These are phyloP conservation scores for Picus viridis DNA, from an alignment of 2,797 vertebrate genomes.

Conservation along the genomic window DNA sequence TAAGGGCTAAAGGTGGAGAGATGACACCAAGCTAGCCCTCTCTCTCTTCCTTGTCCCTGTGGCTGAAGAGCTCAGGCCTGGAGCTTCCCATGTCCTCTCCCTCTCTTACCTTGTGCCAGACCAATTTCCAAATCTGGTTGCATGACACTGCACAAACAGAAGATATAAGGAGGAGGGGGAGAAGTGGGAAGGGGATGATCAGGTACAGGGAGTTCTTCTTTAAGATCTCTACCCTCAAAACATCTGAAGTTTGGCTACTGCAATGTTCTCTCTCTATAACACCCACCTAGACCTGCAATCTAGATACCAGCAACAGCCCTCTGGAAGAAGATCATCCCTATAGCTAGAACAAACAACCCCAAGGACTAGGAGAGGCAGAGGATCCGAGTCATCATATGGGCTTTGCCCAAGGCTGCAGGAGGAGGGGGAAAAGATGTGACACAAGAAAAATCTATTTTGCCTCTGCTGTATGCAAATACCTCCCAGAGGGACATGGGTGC, in stretches of 20 bases:
- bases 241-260: not conserved
- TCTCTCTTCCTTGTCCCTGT: too few species aligned
- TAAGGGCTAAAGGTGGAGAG: not conserved
- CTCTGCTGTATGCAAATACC: not conserved
- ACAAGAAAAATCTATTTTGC: not conserved
- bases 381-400: fast-evolving
- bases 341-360: not conserved
- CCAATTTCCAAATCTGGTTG: too few species aligned
- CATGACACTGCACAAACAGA: too few species aligned
- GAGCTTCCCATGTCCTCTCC: too few species aligned
- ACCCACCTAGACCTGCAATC: not conserved
- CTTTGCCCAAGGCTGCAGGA: not conserved
- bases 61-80: too few species aligned
- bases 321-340: not conserved
- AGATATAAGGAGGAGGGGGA: too few species aligned
- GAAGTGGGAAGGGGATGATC: too few species aligned
- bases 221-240: not conserved
- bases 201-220: not conserved
- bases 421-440: not conserved
- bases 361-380: not conserved
- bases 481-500: fast-evolving
- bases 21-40: too few species aligned
- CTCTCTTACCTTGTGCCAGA: too few species aligned
- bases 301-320: not conserved
- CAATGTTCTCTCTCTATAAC: not conserved